These are phyloP conservation scores for Macrocentrus cingulum DNA, from an alignment of 1,140 invertebrate genomes.

Conservation along the genomic window DNA sequence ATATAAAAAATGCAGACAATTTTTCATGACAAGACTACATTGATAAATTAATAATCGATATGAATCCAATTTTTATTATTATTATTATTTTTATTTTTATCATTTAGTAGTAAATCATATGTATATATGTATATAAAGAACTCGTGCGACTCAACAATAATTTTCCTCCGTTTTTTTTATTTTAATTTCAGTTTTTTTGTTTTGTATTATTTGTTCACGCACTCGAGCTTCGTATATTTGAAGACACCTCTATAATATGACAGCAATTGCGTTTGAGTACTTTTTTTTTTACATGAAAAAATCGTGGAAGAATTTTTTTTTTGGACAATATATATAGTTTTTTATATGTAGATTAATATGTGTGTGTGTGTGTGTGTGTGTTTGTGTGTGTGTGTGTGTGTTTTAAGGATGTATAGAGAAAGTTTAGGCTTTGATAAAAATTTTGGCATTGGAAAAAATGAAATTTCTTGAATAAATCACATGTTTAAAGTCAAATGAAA, in stretches of 20 bases:
- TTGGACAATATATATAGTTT: conserved; percentile 1
- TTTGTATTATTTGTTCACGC: conserved; percentile 9
- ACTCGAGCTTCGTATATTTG: conserved; percentile 13
- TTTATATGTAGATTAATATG: conserved; percentile 1
- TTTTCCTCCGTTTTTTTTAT: conserved; percentile 7
- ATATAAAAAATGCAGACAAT: conserved; percentile 26
- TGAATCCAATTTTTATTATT: conserved; percentile 14
- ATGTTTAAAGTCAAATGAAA: too few species aligned
- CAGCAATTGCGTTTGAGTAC: conserved; percentile 30
- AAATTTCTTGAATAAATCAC: too few species aligned
- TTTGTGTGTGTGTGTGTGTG: too few species aligned
- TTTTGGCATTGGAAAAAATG: too few species aligned
- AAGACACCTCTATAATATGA: not conserved
- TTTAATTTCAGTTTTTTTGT: conserved; percentile 14
- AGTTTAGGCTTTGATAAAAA: too few species aligned
- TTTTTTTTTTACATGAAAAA: conserved; percentile 4
- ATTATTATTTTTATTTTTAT: too few species aligned
- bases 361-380: too few species aligned
- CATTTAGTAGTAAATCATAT: conserved; percentile 12
- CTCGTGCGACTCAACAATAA: conserved; percentile 8
- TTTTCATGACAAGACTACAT: too few species aligned
- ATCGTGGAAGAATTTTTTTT: conserved; percentile 14
- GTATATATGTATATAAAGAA: too few species aligned
- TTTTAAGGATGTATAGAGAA: too few species aligned
- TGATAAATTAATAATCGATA: conserved; percentile 13